Conservation (phyloP, 2,113 vertebrate genomes). For the Heloderma charlesbogerti region DNA sequence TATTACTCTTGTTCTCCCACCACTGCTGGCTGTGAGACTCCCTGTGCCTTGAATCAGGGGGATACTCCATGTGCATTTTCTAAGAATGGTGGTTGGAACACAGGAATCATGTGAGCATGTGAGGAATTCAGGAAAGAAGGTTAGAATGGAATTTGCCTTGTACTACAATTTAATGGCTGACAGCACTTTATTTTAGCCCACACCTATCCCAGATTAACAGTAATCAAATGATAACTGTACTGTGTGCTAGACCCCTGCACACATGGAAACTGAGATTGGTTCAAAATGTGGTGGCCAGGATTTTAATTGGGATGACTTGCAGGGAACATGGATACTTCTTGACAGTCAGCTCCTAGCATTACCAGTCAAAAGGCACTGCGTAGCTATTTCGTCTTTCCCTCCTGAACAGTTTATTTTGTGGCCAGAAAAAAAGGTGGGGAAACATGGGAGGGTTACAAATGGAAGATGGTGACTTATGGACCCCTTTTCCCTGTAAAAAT, state of each 20-base stretch:
- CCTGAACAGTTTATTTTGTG: no score
- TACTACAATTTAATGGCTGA: not conserved
- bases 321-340: not conserved
- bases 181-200: not conserved
- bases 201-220: not conserved
- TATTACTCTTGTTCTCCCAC: not conserved
- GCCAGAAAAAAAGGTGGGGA: no score
- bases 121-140: not conserved
- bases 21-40: accelerated
- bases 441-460: no score
- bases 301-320: not conserved
- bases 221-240: not conserved
- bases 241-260: not conserved
- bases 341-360: no score
- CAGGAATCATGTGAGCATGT: not conserved
- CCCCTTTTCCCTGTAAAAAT: no score
- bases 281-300: not conserved
- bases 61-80: not conserved
- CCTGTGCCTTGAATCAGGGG: not conserved
- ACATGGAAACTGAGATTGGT: not conserved
- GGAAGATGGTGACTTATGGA: no score
- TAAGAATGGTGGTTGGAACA: accelerated
- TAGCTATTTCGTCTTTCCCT: no score
- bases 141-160: not conserved
- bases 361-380: no score